Evolutionary conservation across 2,888 invertebrate species (phyloP).

Genomic region (Gortyna flavago): DNA sequence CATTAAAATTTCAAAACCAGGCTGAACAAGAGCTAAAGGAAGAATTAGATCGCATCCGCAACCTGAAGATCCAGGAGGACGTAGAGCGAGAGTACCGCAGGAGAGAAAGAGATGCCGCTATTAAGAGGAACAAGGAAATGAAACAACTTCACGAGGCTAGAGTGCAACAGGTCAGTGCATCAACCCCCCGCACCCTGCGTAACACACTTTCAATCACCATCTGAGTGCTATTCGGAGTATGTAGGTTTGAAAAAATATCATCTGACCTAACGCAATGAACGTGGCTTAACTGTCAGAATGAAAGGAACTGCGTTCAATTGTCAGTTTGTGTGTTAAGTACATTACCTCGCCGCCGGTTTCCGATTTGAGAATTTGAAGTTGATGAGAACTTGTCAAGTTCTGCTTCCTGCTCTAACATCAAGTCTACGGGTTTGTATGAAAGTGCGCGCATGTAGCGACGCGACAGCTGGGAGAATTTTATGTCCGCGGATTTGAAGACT

Average conservation of each 20-base stretch:
- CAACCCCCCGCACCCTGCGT: no score
- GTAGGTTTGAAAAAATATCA: background rate
- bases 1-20: slow-evolving; percentile 70
- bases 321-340: no score
- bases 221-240: no score
- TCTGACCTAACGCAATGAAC: background rate
- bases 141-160: slow-evolving; percentile 88
- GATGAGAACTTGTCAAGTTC: background rate
- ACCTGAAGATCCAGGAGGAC: slow-evolving; percentile 88
- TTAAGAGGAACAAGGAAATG: slow-evolving; percentile 89
- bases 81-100: slow-evolving; percentile 93
- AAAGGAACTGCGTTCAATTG: background rate
- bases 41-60: slow-evolving; percentile 87
- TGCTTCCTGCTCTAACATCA: background rate
- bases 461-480: no score
- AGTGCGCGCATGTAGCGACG: no score
- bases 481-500: no score
- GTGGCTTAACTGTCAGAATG: background rate
- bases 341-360: background rate
- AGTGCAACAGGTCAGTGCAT: slow-evolving; percentile 86
- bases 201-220: background rate
- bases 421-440: no score
- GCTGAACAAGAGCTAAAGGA: slow-evolving; percentile 88
- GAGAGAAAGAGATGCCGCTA: slow-evolving; percentile 91
- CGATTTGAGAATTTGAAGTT: background rate